Evolutionary conservation across 2,113 vertebrate genomes (phyloP).

Genomic region (Dascyllus trimaculatus): DNA sequence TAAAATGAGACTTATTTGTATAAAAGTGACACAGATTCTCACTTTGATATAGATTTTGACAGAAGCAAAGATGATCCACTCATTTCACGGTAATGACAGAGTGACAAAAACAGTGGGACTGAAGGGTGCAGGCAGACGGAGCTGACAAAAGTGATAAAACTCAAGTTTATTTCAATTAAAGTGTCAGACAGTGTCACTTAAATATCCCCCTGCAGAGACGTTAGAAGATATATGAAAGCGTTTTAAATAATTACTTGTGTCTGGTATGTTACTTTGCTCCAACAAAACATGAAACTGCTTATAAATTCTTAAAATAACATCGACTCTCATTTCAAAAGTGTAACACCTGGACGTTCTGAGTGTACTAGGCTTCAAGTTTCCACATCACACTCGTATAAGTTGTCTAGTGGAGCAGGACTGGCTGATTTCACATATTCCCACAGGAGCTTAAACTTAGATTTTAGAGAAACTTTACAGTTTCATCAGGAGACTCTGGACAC

Average conservation of each 20-base stretch:
- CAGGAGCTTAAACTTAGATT: slow-evolving; percentile 1
- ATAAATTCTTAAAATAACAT: background rate
- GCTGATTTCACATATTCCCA: background rate
- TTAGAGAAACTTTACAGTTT: slow-evolving; percentile 9
- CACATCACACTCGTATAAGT: background rate
- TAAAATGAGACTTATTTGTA: slow-evolving; percentile 39
- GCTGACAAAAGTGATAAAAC: slow-evolving; percentile 36
- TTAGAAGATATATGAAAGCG: background rate
- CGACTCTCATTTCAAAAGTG: background rate
- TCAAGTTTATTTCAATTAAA: slow-evolving; percentile 40
- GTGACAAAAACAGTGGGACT: slow-evolving; percentile 24
- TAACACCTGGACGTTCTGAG: fast-evolving
- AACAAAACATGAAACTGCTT: background rate
- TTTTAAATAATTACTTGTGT: background rate
- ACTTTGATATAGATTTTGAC: slow-evolving; percentile 36
- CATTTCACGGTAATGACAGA: slow-evolving; percentile 27
- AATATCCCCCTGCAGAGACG: slow-evolving; percentile 2
- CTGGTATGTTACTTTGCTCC: background rate
- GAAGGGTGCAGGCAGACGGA: background rate
- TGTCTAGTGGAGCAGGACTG: background rate
- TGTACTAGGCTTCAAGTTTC: background rate
- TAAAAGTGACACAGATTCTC: slow-evolving; percentile 30
- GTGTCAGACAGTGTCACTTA: slow-evolving; percentile 30
- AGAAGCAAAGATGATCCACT: slow-evolving; percentile 1
- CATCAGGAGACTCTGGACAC: background rate